Conservation (phyloP, 2,113 vertebrate genomes). For the Neotragus pygmaeus region DNA sequence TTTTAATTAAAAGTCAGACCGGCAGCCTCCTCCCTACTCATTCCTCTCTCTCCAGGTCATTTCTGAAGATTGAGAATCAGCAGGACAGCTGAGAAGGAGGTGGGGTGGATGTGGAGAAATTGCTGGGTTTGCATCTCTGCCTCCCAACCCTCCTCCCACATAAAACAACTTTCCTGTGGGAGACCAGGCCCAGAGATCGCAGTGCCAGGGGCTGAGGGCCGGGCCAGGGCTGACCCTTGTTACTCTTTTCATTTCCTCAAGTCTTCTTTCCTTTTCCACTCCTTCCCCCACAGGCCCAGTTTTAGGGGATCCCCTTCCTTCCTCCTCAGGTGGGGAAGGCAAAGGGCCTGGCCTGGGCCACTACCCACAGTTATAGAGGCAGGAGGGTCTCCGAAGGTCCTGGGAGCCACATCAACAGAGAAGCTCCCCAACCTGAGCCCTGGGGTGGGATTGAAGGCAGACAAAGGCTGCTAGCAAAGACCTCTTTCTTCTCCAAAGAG, state of each 20-base stretch:
- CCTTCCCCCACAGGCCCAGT: not conserved
- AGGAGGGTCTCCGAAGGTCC: not conserved
- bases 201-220: not conserved
- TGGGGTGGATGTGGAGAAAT: not conserved
- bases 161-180: not conserved
- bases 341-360: not conserved
- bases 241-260: not conserved
- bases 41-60: slow-evolving; percentile 16
- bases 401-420: not conserved
- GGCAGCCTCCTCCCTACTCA: not conserved
- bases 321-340: not conserved
- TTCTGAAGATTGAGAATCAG: not conserved
- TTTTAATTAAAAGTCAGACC: slow-evolving; percentile 46
- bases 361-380: accelerated
- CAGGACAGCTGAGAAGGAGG: not conserved
- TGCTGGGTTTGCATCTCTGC: not conserved
- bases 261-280: not conserved
- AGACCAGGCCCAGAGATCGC: not conserved
- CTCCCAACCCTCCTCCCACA: not conserved
- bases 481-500: not conserved
- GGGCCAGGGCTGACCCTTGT: not conserved
- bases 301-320: not conserved
- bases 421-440: not conserved
- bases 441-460: not conserved
- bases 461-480: not conserved